Evolutionary conservation across 2,888 invertebrate genomes (phyloP), one percentile per base, ranked within the genome.

Genomic region (Harmothoe impar): DNA sequence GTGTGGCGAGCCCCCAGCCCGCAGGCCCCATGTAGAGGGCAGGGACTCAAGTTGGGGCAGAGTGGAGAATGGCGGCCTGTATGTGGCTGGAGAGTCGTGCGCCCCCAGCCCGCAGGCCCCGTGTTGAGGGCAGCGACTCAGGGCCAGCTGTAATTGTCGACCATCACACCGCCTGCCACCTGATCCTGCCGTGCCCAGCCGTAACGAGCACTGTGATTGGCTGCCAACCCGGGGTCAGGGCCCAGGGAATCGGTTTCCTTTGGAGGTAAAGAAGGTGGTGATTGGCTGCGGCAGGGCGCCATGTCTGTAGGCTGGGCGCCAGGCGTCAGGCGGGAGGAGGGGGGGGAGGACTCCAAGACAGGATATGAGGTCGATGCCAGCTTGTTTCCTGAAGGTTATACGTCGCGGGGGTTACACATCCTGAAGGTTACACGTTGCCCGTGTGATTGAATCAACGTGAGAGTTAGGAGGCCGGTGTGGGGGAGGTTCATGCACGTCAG

Each of bases 151-250:
- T 72, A 72, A 72, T 72, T 72, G 29, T 72, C 15, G 5, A 0
- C 72, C 72, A 72, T 72, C 72, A 72, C 72, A 62, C 72, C 29
- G 29, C 72, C 72, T 25, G 31, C 25, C 29, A 72, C 72, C 72
- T 72, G 72, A 72, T 72, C 72, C 31, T 15, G 15, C 72, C 25
- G 5, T 25, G 72, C 72, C 25, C 31, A n/a, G 15, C 72, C 29
- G 5, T 72, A 72, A 72, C 31, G 72, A 72, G 29, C 72, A 72
- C 72, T 72, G 29, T 72, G 72, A 72, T 72, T 72, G 72, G 72
- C 72, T 72, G 25, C 29, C 29, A 62, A 62, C 62, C 62, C 7
- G 29, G 31, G 72, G 72, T 72, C 72, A 72, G 72, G 29, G 72
- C 72, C 25, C 0, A 3, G 62, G 62, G 62, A 62, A 62, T 62